Evolutionary conservation across 2,888 invertebrate species (phyloP).

Genomic region (Neuroscelio doddi): DNA sequence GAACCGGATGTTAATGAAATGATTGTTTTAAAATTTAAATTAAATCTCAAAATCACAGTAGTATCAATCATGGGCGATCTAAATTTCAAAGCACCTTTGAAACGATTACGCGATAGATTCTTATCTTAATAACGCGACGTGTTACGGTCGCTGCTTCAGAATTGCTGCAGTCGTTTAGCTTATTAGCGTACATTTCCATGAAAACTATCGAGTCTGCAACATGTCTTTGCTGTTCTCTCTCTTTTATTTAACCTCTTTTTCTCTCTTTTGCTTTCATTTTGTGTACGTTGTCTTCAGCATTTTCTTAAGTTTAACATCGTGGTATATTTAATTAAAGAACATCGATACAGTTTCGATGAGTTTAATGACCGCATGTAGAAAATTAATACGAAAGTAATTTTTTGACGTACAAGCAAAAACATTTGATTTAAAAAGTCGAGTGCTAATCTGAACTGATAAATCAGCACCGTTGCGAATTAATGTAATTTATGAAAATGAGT

Average conservation of each 20-base stretch:
- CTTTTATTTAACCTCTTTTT: conserved; percentile 3
- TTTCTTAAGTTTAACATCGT: not conserved
- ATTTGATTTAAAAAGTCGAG: not conserved
- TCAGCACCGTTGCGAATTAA: conserved; percentile 65
- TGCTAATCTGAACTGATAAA: conserved; percentile 25
- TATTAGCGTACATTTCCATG: conserved; percentile 40
- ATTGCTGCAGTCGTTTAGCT: conserved; percentile 33
- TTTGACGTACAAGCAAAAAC: conserved; percentile 25
- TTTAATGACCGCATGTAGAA: conserved; percentile 39
- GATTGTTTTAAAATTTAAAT: conserved; percentile 45
- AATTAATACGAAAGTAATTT: conserved; percentile 1
- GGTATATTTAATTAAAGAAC: conserved; percentile 41
- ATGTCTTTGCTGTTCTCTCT: conserved; percentile 15
- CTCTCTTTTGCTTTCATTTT: not conserved
- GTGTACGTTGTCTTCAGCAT: too few relatives aligned
- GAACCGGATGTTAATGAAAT: conserved; percentile 42
- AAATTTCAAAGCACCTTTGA: conserved; percentile 40
- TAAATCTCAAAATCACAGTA: conserved; percentile 33
- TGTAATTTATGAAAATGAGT: conserved; percentile 71
- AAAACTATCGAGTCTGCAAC: conserved; percentile 24
- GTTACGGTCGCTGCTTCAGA: conserved; percentile 38
- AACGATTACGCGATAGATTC: conserved; percentile 43
- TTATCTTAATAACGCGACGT: conserved; percentile 45
- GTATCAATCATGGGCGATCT: conserved; percentile 37
- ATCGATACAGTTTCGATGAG: conserved; percentile 35